Evolutionary conservation across 2,888 invertebrate species (phyloP), one percentile per base, ranked within the genome.

Genomic region (Hedychridium roseum): DNA sequence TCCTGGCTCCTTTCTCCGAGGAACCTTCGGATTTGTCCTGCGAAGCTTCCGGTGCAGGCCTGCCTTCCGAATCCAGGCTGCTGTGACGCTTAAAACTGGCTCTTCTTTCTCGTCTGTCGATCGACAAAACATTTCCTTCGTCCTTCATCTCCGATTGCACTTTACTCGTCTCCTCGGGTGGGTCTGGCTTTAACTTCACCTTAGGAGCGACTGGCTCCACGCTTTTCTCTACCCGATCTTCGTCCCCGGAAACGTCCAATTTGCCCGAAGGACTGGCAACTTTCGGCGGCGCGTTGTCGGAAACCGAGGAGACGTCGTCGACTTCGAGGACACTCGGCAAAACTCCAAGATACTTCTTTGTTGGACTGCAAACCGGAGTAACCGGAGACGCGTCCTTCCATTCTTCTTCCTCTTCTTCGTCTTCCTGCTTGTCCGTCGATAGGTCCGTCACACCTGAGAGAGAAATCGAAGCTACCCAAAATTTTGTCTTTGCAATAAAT

Each of bases 351-450:
- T 17, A 57, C 35, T 37, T 40, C 39, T 49, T 64, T 4, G 57
- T 37, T 30, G 55, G 72, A 40, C 52, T 73, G 63, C 38, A 71
- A 55, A 38, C 70, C 16, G 49, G 77, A 49, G 50, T 76, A 57
- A 46, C 3, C 3, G 67, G 61, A 0, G 61, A 67, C 1, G 66
- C 66, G 18, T 67, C 66, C 39, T 65, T 65, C 63, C 63, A 64
- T 11, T 68, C 51, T 1, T 64, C 60, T 16, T 66, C 57, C 1
- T 48, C 59, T 2, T 56, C 54, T 1, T 54, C 61, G 6, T 60
- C 51, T 1, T 59, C 64, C 28, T 50, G 62, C 17, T 60, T 58
- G 43, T 60, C 60, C 44, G 39, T 55, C 4, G 56, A 65, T 34
- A 51, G 40, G 21, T 51, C 65, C 3, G 57, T 61, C 21, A 50